phyloP scores from a whole-genome alignment of 2,113 vertebrate genomes.

The Fregetta grallaria region DNA sequence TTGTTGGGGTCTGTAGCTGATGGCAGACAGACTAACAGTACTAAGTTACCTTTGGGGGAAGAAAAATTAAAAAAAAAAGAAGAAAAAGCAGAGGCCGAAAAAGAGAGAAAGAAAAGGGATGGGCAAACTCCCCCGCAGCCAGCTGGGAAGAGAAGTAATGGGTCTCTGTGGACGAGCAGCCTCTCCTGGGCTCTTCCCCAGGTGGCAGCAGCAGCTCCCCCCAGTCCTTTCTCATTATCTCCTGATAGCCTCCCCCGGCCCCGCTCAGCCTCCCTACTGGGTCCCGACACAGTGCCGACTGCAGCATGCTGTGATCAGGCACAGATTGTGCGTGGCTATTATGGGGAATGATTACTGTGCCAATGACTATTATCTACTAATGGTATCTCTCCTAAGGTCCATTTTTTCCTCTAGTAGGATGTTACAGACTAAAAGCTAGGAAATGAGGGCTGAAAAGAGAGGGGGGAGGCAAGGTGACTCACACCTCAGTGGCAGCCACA shows the following conservation, averaged over 20 bases:
- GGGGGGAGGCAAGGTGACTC: not conserved
- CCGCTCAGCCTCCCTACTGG: rapidly evolving
- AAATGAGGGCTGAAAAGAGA: not conserved
- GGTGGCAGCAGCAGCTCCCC: not conserved
- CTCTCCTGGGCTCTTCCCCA: not conserved
- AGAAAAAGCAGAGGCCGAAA: not conserved
- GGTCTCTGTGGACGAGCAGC: not conserved
- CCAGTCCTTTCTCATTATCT: not conserved
- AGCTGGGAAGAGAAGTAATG: not conserved
- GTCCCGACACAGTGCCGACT: rapidly evolving
- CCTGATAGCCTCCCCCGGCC: rapidly evolving
- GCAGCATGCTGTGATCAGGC: not conserved
- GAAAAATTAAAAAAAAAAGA: too few species aligned
- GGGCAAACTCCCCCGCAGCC: not conserved
- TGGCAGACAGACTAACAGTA: not conserved
- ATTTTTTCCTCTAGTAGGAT: not conserved
- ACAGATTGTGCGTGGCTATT: not conserved
- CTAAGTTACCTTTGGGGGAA: not conserved
- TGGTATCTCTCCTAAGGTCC: not conserved
- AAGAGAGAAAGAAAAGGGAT: not conserved
- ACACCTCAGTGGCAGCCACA: rapidly evolving
- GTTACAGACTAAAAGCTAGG: not conserved
- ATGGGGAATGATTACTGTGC: rapidly evolving
- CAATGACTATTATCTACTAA: not conserved
- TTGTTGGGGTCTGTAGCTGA: not conserved